Percentiles rank a stretch among this genome's conserved stretches.
These are phyloP conservation scores for Antennarius maculatus DNA, from an alignment of 2,797 vertebrate genomes.

Conservation along the genomic window DNA sequence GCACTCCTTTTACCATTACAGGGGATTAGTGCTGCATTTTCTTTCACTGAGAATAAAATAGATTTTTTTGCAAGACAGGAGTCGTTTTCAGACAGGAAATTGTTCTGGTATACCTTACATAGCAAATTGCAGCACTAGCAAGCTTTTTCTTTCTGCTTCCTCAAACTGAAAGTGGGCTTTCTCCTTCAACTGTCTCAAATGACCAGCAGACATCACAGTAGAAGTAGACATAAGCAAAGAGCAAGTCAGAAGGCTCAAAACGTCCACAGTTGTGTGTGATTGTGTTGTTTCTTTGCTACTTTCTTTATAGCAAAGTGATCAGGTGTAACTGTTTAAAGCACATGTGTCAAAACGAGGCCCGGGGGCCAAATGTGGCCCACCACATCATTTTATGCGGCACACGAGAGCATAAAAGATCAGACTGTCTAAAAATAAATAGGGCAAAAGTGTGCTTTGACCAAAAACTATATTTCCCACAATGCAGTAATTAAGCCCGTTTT, in stretches of 20 bases:
- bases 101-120: background rate
- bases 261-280: background rate
- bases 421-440: too few species aligned
- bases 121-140: background rate
- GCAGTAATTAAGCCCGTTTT: too few species aligned
- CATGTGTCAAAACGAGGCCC: too few species aligned
- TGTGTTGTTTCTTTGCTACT: conserved; percentile 20
- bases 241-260: background rate
- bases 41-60: background rate
- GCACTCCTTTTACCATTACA: conserved; percentile 7
- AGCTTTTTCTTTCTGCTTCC: background rate
- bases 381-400: too few species aligned
- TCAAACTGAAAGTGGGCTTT: conserved; percentile 8
- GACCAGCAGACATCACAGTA: conserved; percentile 2
- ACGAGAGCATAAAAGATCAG: too few species aligned
- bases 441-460: too few species aligned
- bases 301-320: conserved; percentile 26
- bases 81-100: background rate
- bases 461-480: too few species aligned
- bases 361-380: too few species aligned
- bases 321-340: conserved; percentile 37
- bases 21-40: background rate
- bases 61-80: background rate
- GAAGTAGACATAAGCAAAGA: background rate
- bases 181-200: conserved; percentile 13